phyloP scores from a whole-genome alignment of 2,797 vertebrate genomes.

The Liasis olivaceus region DNA sequence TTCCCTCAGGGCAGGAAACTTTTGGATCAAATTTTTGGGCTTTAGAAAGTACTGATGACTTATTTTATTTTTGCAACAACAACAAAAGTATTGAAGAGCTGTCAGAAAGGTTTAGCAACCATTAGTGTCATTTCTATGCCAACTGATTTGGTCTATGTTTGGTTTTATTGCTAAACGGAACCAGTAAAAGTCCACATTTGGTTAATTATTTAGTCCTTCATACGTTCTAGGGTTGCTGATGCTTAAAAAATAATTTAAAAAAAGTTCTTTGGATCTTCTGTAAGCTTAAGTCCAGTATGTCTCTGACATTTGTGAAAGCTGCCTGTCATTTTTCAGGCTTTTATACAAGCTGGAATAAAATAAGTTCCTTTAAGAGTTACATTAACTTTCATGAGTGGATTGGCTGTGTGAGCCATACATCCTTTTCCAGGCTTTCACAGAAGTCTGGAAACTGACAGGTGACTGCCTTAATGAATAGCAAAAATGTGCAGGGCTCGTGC shows the following conservation, averaged over 20 bases:
- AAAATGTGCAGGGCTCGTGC: background rate
- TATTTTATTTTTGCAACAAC: background rate
- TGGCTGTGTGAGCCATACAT: background rate
- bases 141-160: background rate
- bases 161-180: background rate
- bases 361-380: background rate
- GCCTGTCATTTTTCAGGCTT: background rate
- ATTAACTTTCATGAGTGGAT: background rate
- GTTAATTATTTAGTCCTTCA: background rate
- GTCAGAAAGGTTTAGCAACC: background rate
- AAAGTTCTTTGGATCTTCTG: background rate
- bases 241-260: background rate
- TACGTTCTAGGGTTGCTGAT: background rate
- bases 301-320: background rate
- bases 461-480: background rate
- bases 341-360: background rate
- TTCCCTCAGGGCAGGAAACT: conserved; percentile 50
- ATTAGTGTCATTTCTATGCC: background rate
- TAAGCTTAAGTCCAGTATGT: background rate
- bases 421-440: background rate
- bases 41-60: background rate
- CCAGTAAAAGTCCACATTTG: background rate
- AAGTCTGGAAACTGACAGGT: background rate
- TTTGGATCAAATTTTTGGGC: conserved; percentile 17
- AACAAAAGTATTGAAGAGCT: background rate